Conservation (phyloP, 1,140 invertebrate genomes). For the Sycophaga agraensis region DNA sequence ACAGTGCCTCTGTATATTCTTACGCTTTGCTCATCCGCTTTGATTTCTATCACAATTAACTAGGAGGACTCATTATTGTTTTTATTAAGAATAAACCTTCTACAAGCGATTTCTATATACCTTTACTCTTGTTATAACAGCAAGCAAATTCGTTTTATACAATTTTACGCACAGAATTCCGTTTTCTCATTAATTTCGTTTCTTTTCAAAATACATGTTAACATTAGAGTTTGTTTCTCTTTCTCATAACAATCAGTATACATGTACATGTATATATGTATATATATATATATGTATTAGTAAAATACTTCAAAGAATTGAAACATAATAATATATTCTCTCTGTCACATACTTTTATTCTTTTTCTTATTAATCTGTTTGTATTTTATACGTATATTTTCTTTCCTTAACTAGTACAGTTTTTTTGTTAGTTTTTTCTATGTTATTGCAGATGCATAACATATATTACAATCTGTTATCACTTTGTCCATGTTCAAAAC, state of each 20-base stretch:
- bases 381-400: not conserved
- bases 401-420: not conserved
- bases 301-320: slow-evolving; percentile 45
- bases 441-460: slow-evolving; percentile 12
- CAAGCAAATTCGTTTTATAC: slow-evolving; percentile 14
- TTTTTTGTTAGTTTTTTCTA: slow-evolving; percentile 1
- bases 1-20: slow-evolving; percentile 1
- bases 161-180: slow-evolving; percentile 3
- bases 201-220: slow-evolving; percentile 20
- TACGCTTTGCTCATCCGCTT: slow-evolving; percentile 23
- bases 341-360: slow-evolving; percentile 7
- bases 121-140: slow-evolving; percentile 2
- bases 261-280: slow-evolving; percentile 23
- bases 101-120: slow-evolving; percentile 3
- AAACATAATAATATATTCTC: slow-evolving; percentile 37
- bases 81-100: slow-evolving; percentile 25
- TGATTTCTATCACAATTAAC: slow-evolving; percentile 47
- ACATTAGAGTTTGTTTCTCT: slow-evolving; percentile 30
- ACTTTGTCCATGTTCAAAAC: slow-evolving; percentile 19
- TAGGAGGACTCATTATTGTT: slow-evolving; percentile 38
- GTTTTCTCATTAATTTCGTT: not conserved
- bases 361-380: slow-evolving; percentile 31
- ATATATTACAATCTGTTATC: slow-evolving; percentile 19
- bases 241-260: slow-evolving; percentile 26
- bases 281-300: slow-evolving; percentile 35